These are phyloP conservation scores for Diadumene lineata DNA, from an alignment of 92 coral and sea anemone genomes.

Conservation along the genomic window DNA sequence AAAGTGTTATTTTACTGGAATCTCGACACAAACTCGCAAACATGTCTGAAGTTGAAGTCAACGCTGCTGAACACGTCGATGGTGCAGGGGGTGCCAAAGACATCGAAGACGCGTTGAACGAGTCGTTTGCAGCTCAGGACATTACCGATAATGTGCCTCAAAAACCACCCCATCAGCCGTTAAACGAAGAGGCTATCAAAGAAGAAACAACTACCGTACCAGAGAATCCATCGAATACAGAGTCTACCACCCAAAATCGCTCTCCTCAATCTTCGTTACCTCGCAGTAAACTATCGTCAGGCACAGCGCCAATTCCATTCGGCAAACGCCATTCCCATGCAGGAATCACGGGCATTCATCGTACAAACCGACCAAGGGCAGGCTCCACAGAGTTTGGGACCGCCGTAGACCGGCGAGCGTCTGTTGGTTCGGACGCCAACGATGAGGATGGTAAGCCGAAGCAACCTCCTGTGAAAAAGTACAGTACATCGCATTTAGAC, in stretches of 20 bases:
- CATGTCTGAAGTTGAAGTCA: constrained; percentile 20
- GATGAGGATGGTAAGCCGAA: constrained; percentile 14
- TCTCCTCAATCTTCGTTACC: constrained; percentile 15
- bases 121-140: constrained; percentile 25
- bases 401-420: constrained; percentile 17
- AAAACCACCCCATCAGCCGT: neutral
- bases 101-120: constrained; percentile 28
- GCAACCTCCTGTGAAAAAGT: constrained; percentile 21
- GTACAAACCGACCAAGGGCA: constrained; percentile 7
- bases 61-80: constrained; percentile 5
- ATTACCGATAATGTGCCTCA: neutral
- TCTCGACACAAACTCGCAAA: constrained; percentile 35
- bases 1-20: constrained; percentile 48
- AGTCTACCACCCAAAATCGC: neutral
- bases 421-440: constrained; percentile 38
- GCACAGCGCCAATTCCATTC: constrained; percentile 30
- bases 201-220: neutral
- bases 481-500: constrained; percentile 39
- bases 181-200: neutral
- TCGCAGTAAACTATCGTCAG: constrained; percentile 19
- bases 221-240: neutral
- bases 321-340: constrained; percentile 28
- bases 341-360: constrained; percentile 10
- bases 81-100: constrained; percentile 12
- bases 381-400: constrained; percentile 24